Evolutionary conservation across 1,140 invertebrate genomes (phyloP).

Genomic region (Eumaeus atala): DNA sequence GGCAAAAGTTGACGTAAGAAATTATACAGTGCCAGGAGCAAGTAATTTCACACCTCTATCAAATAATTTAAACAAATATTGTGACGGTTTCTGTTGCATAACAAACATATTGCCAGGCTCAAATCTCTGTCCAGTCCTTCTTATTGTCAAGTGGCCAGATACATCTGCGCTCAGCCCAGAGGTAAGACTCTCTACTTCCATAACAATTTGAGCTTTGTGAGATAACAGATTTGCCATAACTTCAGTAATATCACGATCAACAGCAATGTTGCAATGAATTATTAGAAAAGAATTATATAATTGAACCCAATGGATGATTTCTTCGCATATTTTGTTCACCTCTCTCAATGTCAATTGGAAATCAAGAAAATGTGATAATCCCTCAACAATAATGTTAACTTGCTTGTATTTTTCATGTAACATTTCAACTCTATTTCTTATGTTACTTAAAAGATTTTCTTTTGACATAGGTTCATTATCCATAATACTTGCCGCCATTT

Average conservation of each 20-base stretch:
- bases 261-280: slow-evolving; percentile 53
- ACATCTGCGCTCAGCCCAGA: slow-evolving; percentile 81
- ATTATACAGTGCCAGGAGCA: slow-evolving; percentile 74
- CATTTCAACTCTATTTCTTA: slow-evolving; percentile 36
- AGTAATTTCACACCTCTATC: slow-evolving; percentile 83
- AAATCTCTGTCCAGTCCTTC: slow-evolving; percentile 60
- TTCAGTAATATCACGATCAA: slow-evolving; percentile 74
- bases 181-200: slow-evolving; percentile 78
- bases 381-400: slow-evolving; percentile 80
- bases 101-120: slow-evolving; percentile 47
- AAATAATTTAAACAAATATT: slow-evolving; percentile 81
- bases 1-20: slow-evolving; percentile 13
- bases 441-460: slow-evolving; percentile 38
- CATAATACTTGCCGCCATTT: slow-evolving; percentile 72
- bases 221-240: slow-evolving; percentile 75
- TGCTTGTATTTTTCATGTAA: slow-evolving; percentile 46
- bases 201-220: slow-evolving; percentile 77
- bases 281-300: slow-evolving; percentile 43
- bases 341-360: slow-evolving; percentile 73
- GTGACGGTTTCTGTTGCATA: slow-evolving; percentile 53
- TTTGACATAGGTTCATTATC: slow-evolving; percentile 61
- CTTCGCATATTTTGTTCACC: slow-evolving; percentile 74
- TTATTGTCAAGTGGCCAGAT: slow-evolving; percentile 78
- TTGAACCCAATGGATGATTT: slow-evolving; percentile 52
- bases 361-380: slow-evolving; percentile 80